Conservation (phyloP, 2,797 vertebrate genomes). For the Trematomus bernacchii region DNA sequence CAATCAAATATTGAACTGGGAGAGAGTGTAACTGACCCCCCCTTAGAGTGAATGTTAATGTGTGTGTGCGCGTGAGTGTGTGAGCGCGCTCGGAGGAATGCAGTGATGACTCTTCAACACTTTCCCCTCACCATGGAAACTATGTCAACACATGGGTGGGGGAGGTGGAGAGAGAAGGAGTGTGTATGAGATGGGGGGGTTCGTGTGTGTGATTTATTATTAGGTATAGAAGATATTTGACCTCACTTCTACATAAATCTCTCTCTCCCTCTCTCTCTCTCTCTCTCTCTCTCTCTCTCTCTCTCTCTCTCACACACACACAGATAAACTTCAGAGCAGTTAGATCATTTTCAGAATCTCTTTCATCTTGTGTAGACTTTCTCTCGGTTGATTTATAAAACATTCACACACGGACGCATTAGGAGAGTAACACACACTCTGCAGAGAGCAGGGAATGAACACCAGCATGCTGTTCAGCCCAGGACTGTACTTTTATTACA, state of each 20-base stretch:
- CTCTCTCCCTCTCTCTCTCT: too few species aligned
- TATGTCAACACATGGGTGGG: too few species aligned
- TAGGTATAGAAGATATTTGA: constrained; percentile 67
- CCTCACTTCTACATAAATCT: constrained; percentile 55
- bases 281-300: too few species aligned
- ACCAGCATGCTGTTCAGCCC: neutral
- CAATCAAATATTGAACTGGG: constrained; percentile 35
- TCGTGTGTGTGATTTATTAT: constrained; percentile 66
- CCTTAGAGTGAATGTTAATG: constrained; percentile 57
- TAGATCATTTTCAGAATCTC: constrained; percentile 49
- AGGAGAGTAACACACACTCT: neutral
- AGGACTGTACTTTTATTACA: neutral
- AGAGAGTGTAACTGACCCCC: constrained; percentile 39
- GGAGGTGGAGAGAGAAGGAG: too few species aligned
- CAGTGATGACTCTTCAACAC: too few species aligned
- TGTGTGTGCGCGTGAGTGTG: constrained; percentile 18
- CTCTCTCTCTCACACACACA: neutral
- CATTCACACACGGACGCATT: constrained; percentile 36
- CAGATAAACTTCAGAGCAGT: constrained; percentile 45
- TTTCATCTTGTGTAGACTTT: constrained; percentile 57
- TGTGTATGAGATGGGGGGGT: too few species aligned
- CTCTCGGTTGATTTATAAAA: constrained; percentile 59
- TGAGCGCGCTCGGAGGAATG: constrained; percentile 9
- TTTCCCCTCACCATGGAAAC: too few species aligned
- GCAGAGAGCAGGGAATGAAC: neutral